A percentile compares a stretch with the other conserved stretches of the same genome.
Evolutionary conservation across 1,140 invertebrate species (phyloP).

Genomic region (Rhynchophorus ferrugineus): DNA sequence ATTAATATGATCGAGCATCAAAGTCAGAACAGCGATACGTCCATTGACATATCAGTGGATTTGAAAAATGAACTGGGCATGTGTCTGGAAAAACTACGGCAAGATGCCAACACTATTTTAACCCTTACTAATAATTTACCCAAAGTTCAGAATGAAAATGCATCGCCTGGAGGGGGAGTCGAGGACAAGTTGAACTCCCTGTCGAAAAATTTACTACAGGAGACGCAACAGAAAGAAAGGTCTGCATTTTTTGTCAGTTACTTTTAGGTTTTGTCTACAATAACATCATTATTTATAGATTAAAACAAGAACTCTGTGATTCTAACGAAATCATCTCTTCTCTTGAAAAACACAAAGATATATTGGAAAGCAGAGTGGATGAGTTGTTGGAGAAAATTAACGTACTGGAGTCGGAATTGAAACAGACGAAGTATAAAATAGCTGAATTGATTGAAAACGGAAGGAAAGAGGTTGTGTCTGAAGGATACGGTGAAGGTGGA

Average conservation of each 20-base stretch:
- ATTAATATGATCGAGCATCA: slow-evolving; percentile 51
- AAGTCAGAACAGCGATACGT: slow-evolving; percentile 35
- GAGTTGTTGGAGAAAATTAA: slow-evolving; percentile 48
- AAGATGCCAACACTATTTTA: slow-evolving; percentile 60
- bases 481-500: slow-evolving; percentile 49
- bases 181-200: slow-evolving; percentile 28
- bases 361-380: slow-evolving; percentile 49
- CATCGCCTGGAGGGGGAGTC: slow-evolving; percentile 3
- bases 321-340: slow-evolving; percentile 43
- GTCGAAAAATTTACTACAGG: slow-evolving; percentile 30
- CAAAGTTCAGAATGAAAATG: slow-evolving; percentile 6
- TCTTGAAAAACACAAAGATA: slow-evolving; percentile 47
- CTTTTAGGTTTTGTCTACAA: neutral
- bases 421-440: slow-evolving; percentile 50
- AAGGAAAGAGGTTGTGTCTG: slow-evolving; percentile 55
- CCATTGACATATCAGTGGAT: slow-evolving; percentile 44
- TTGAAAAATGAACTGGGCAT: slow-evolving; percentile 52
- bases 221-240: slow-evolving; percentile 32
- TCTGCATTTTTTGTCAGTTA: slow-evolving; percentile 7
- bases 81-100: slow-evolving; percentile 56
- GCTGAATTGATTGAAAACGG: slow-evolving; percentile 47
- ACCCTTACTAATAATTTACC: slow-evolving; percentile 46
- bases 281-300: slow-evolving; percentile 8
- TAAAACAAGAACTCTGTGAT: slow-evolving; percentile 30
- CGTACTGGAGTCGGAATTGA: slow-evolving; percentile 46